Conservation (phyloP, 2,888 invertebrate genomes). For the Ochropacha duplaris region DNA sequence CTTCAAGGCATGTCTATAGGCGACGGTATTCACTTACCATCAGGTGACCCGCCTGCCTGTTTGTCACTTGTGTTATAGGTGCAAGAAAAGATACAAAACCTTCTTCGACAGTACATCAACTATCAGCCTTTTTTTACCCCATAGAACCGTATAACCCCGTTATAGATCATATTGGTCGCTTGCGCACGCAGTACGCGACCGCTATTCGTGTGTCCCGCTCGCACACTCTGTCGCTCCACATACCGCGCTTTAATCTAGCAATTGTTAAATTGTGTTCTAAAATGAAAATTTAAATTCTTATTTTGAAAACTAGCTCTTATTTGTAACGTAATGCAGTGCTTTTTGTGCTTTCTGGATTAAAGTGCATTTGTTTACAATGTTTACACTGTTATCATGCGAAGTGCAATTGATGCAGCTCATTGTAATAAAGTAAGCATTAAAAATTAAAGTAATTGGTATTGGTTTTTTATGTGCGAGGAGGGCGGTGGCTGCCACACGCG, state of each 20-base stretch:
- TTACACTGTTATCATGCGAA: not conserved
- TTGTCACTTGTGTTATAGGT: too few species aligned
- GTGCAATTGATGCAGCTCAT: not conserved
- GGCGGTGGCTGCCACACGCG: too few species aligned
- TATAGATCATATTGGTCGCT: conserved; percentile 28
- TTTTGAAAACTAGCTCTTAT: not conserved
- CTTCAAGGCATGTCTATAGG: too few species aligned
- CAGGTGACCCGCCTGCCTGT: too few species aligned
- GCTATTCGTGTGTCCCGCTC: conserved; percentile 59
- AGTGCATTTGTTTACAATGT: not conserved
- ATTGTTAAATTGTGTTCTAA: not conserved
- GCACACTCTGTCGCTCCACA: conserved; percentile 38
- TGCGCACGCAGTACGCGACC: conserved; percentile 44
- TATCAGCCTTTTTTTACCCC: not conserved
- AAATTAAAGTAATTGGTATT: too few species aligned
- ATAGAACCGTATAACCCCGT: conserved; percentile 26
- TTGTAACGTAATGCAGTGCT: not conserved
- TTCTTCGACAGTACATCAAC: not conserved
- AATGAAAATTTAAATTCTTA: too few species aligned
- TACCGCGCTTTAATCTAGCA: conserved; percentile 6
- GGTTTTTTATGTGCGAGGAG: too few species aligned
- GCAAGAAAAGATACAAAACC: not conserved
- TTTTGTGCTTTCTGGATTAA: not conserved
- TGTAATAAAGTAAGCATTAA: not conserved
- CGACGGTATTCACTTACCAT: too few species aligned